Percentiles rank a stretch among this genome's conserved stretches.
Evolutionary conservation across 1,140 invertebrate species (phyloP).

Genomic region (Lucilia sericata): DNA sequence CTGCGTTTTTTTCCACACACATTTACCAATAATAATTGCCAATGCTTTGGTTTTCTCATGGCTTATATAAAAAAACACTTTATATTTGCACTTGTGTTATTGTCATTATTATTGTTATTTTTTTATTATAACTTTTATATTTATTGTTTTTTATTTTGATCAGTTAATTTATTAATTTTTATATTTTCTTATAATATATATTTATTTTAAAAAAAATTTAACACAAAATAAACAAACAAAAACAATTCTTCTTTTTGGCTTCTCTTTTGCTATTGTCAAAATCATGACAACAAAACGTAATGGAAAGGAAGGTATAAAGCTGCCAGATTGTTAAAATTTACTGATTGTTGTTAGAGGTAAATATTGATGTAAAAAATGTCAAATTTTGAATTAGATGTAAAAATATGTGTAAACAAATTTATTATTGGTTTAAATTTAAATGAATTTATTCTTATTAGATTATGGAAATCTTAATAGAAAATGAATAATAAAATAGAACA

Average conservation of each 20-base stretch:
- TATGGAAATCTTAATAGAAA: no score
- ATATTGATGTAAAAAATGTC: no score
- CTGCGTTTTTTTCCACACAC: constrained; percentile 40
- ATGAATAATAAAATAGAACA: no score
- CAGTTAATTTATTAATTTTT: constrained; percentile 34
- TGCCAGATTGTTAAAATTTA: background rate
- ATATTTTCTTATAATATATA: background rate
- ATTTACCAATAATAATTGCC: constrained; percentile 24
- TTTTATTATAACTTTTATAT: background rate
- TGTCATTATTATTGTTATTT: constrained; percentile 18
- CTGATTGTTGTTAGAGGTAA: no score
- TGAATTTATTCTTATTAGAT: no score
- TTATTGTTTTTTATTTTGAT: constrained; percentile 39
- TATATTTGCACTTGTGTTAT: background rate
- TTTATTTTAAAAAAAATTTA: constrained; percentile 16
- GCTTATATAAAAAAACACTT: constrained; percentile 27
- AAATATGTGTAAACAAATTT: no score
- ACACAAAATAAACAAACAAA: constrained; percentile 42
- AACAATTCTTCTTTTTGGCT: constrained; percentile 46
- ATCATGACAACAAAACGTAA: background rate
- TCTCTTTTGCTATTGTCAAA: background rate
- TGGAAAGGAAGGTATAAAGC: background rate
- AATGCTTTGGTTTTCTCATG: constrained; percentile 19
- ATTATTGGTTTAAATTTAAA: no score
- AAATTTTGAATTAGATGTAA: no score